Base-by-base conservation (phyloP, 2,888 invertebrate genomes). In the Phymatocera aterrima region DNA sequence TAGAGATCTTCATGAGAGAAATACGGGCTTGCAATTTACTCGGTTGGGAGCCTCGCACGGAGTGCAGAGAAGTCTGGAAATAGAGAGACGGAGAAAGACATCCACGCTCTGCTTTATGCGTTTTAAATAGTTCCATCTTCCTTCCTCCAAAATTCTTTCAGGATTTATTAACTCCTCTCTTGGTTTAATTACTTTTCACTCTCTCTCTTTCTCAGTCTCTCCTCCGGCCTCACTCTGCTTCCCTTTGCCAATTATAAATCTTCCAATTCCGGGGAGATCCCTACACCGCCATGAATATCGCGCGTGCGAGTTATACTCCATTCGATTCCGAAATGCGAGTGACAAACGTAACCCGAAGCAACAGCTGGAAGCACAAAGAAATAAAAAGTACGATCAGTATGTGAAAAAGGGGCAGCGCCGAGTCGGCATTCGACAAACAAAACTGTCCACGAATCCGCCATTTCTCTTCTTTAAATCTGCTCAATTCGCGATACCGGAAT, bases 11-110 rank as follows among this genome's bases (percentile, higher is more conserved):
- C 68, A 24, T 28, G 24, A 46, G 68, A 68, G 68, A 68, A 68
- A 68, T 68, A 68, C 68, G 68, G 46, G 68, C 68, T 68, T 68
- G 68, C 68, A 68, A 68, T 68, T 68, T 68, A 68, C 43, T 68
- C 68, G 68, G 28, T 46, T 68, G 24, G 68, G 3, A 10, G 5
- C 43, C 15, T 1, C 15, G 15, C n/a, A 28, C 12, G 60, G 12
- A 31, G 15, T n/a, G 12, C 10, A 40, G 24, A 15, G 1, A 21
- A 31, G 72, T 34, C 48, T 51, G 31, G 72, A 21, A 68, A 46
- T 46, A 24, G 28, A 61, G 61, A 68, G 46, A 46, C 68, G 21
- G 70, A 51, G 68, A 68, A 28, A 68, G 40, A 68, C 46, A 37
- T 37, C 61, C 37, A n/a, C 34, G 48, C 51, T 34, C 72, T 31